Evolutionary conservation across 1,140 invertebrate species (phyloP), one percentile per base, ranked within the genome.

Genomic region (Monochamus saltuarius): DNA sequence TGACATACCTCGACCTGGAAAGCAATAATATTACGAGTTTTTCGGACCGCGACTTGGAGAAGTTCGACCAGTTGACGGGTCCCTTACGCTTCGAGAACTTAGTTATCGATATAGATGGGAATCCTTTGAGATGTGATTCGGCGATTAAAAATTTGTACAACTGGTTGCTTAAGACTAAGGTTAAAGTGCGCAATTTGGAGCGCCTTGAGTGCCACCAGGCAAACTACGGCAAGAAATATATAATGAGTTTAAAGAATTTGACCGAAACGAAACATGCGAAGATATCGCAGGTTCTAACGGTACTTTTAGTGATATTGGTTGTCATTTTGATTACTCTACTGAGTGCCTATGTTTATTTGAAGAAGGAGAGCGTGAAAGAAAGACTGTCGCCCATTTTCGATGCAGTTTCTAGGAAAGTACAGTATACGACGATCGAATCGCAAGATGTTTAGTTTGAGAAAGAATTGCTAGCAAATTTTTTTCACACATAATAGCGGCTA

Each of bases 1-100:
- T 92, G 19, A 72, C 84, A 42, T 88, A 87, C 69, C 74, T 91
- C 16, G 89, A 91, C 74, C 74, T 91, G 7, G 84, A 87, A 66
- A 77, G 82, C 8, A 92, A 92, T 66, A 82, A 83, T 56, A 89
- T 92, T 14, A 78, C 77, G 6, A 80, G 71, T 17, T 76, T 92
- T 1, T 76, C 77, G 11, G 75, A 82, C 39, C 69, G 77, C 4
- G 88, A 90, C 62, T 71, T 89, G 35, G 75, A 79, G 0, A 67
- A 75, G 9, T 75, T 91, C 11, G 88, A 89, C 63, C 72, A 75
- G 11, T 73, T 88, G 38, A 78, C 82, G 10, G 42, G 51, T 11
- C 68, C 70, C 1, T 71, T 77, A 56, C 77, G 80, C 14, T 81
- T 84, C 62, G 77, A 81, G 13, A 72, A 77, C n/a, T 72, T 90